Conservation (phyloP, 2,888 invertebrate species). For the Venustoraphidia nigricollis region DNA sequence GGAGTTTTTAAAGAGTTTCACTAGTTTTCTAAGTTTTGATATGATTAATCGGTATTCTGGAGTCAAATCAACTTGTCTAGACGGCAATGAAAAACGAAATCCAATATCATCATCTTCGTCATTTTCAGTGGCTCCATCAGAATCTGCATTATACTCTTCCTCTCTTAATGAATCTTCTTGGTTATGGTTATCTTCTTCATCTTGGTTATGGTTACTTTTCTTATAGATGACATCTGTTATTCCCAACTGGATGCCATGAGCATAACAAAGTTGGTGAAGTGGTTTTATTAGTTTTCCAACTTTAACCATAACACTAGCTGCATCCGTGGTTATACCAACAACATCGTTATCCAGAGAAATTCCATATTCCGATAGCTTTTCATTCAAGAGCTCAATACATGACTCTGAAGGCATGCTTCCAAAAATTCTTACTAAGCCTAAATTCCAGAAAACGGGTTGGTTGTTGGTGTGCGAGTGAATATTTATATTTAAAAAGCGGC, state of each 20-base stretch:
- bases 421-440: conserved; percentile 10
- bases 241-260: conserved; percentile 13
- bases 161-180: too few relatives aligned
- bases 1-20: too few relatives aligned
- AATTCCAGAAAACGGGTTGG: conserved; percentile 8
- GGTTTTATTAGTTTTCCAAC: conserved; percentile 13
- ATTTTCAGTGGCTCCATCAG: too few relatives aligned
- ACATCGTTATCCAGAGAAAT: conserved; percentile 13
- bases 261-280: conserved; percentile 15
- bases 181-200: too few relatives aligned
- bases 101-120: too few relatives aligned
- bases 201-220: conserved; percentile 1
- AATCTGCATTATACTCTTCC: too few relatives aligned
- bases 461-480: too few relatives aligned
- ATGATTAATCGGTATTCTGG: too few relatives aligned
- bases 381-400: conserved; percentile 9
- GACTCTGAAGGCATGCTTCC: conserved; percentile 13
- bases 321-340: conserved; percentile 14
- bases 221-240: conserved; percentile 13
- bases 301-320: conserved; percentile 15
- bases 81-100: too few relatives aligned
- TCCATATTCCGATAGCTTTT: conserved; percentile 7
- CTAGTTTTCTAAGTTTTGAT: too few relatives aligned
- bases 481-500: too few relatives aligned
- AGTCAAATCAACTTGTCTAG: too few relatives aligned